Conservation (phyloP, 2,797 vertebrate species). For the Thripadectes ignobilis region DNA sequence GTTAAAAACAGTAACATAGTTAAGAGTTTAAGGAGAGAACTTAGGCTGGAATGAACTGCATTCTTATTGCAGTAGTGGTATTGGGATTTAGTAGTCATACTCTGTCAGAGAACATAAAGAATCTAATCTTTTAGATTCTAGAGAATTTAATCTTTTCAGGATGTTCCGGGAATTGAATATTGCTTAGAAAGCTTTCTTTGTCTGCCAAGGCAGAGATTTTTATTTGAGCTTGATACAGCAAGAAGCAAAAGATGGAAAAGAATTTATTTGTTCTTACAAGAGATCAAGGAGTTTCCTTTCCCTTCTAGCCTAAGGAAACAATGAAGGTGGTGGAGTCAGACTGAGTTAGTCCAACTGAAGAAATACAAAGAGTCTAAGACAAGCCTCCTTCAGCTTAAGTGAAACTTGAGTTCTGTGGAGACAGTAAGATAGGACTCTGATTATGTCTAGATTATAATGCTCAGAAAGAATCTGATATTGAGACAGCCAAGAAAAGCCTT, state of each 20-base stretch:
- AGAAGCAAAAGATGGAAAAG: neutral
- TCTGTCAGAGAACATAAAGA: neutral
- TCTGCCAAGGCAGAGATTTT: neutral
- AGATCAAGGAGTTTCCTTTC: constrained; percentile 18
- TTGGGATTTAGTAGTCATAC: neutral
- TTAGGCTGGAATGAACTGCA: neutral
- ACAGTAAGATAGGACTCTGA: neutral
- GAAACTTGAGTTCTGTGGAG: neutral
- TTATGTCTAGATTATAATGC: neutral
- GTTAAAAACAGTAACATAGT: neutral
- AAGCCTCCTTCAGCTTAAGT: neutral
- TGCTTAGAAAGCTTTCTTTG: neutral
- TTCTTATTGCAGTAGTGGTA: neutral
- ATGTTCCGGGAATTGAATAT: neutral
- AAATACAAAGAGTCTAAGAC: neutral
- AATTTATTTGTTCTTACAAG: neutral
- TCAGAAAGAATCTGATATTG: neutral
- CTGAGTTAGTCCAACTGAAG: neutral
- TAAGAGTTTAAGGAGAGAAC: neutral
- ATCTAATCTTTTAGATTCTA: neutral
- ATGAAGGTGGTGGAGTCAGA: neutral
- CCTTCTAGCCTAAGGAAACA: neutral
- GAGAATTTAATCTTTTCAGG: neutral
- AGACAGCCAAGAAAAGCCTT: neutral
- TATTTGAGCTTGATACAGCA: neutral